These are phyloP conservation scores for Tyrophagus putrescentiae DNA, from an alignment of 1,140 invertebrate genomes.

Conservation along the genomic window DNA sequence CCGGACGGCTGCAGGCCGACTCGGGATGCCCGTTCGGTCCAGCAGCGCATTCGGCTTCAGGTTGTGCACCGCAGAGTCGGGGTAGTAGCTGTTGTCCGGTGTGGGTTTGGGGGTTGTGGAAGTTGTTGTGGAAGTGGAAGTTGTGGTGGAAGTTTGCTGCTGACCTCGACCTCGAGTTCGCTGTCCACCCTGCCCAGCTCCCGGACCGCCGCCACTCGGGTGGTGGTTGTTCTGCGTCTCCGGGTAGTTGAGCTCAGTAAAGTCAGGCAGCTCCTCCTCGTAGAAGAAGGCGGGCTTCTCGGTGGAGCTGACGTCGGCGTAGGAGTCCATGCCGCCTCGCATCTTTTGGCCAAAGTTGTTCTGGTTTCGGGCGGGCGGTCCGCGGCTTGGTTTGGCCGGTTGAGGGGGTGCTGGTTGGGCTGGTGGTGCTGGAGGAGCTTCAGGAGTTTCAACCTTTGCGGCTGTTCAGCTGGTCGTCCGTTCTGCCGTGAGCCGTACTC, in stretches of 20 bases:
- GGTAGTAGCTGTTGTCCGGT: conserved; percentile 11
- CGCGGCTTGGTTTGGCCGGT: neutral
- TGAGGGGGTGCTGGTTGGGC: neutral
- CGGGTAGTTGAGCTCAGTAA: neutral
- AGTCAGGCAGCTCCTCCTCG: conserved; percentile 3
- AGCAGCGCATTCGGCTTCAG: too few relatives aligned
- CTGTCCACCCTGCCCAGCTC: neutral
- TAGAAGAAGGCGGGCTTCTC: conserved; percentile 2
- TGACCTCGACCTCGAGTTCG: neutral
- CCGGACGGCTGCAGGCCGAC: conserved; percentile 52
- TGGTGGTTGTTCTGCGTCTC: conserved; percentile 13
- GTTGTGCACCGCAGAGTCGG: neutral
- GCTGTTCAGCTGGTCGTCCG: conserved; percentile 6
- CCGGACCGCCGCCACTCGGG: neutral
- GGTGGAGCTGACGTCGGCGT: neutral
- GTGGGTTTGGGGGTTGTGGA: neutral
- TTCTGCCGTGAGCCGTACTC: neutral
- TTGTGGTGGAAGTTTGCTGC: neutral
- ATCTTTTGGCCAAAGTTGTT: conserved; percentile 9
- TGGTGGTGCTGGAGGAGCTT: neutral
- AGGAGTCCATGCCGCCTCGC: neutral
- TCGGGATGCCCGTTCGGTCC: conserved; percentile 22
- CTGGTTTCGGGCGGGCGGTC: neutral
- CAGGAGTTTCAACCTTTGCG: neutral
- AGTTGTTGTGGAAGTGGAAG: neutral